Evolutionary conservation across 2,888 invertebrate genomes (phyloP).

Genomic region (Patella caerulea): DNA sequence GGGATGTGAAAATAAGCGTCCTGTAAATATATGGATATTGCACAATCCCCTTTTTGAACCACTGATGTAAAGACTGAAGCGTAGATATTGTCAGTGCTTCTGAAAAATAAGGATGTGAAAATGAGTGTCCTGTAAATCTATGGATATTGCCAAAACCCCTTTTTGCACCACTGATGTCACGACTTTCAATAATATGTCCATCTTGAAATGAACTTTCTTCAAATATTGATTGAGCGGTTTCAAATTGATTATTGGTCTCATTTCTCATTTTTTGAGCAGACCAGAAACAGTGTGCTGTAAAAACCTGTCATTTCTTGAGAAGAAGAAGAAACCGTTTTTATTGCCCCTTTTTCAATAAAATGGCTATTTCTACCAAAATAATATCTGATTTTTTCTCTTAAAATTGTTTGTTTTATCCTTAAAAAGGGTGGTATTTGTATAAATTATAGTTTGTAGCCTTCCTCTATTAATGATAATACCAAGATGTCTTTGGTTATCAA

Average conservation of each 20-base stretch:
- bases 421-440: constrained; percentile 21
- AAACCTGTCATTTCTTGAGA: constrained; percentile 27
- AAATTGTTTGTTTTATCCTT: constrained; percentile 22
- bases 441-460: constrained; percentile 36
- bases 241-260: constrained; percentile 32
- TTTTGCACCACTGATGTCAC: constrained; percentile 28
- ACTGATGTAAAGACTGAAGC: constrained; percentile 30
- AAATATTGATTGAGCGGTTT: constrained; percentile 35
- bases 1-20: constrained; percentile 36
- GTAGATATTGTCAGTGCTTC: not conserved
- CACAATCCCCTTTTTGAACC: constrained; percentile 33
- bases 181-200: constrained; percentile 33
- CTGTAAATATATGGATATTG: constrained; percentile 29
- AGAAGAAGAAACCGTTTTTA: constrained; percentile 26
- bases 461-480: constrained; percentile 27
- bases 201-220: constrained; percentile 34
- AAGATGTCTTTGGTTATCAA: constrained; percentile 34
- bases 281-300: constrained; percentile 26
- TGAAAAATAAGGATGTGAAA: constrained; percentile 29
- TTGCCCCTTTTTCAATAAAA: constrained; percentile 25
- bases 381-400: constrained; percentile 20
- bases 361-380: constrained; percentile 22
- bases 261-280: not conserved
- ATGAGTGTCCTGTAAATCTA: constrained; percentile 35
- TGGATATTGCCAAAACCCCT: constrained; percentile 32